phyloP scores from a whole-genome alignment of 2,797 vertebrate species.

The Gobio occitaniae region DNA sequence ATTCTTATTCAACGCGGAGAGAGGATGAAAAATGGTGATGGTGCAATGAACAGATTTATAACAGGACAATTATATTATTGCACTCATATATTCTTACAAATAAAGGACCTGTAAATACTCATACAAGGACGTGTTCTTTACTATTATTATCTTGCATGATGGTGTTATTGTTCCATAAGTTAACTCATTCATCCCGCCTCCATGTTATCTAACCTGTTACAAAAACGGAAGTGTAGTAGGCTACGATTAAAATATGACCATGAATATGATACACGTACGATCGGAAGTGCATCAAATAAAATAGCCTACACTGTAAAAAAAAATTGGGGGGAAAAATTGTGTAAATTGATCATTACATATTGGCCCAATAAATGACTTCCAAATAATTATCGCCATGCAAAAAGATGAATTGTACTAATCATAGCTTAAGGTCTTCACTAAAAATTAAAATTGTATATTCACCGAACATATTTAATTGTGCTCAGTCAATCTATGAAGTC shows the following conservation, averaged over 20 bases:
- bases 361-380: too few relatives aligned
- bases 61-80: background rate
- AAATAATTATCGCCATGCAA: too few relatives aligned
- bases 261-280: too few relatives aligned
- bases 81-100: background rate
- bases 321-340: too few relatives aligned
- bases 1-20: background rate
- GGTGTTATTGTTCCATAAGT: background rate
- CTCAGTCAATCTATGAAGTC: too few relatives aligned
- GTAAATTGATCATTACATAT: too few relatives aligned
- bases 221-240: background rate
- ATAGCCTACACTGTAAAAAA: too few relatives aligned
- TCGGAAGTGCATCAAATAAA: background rate
- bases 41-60: background rate
- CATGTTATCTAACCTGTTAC: constrained; percentile 6
- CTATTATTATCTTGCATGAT: background rate
- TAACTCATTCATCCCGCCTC: background rate
- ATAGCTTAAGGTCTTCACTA: too few relatives aligned
- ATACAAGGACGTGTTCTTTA: background rate
- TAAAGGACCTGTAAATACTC: background rate
- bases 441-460: too few relatives aligned
- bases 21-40: background rate
- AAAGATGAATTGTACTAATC: too few relatives aligned
- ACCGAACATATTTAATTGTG: too few relatives aligned
- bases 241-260: background rate